Base-by-base conservation (phyloP, 2,888 invertebrate species). In the Oscheius sp. region DNA sequence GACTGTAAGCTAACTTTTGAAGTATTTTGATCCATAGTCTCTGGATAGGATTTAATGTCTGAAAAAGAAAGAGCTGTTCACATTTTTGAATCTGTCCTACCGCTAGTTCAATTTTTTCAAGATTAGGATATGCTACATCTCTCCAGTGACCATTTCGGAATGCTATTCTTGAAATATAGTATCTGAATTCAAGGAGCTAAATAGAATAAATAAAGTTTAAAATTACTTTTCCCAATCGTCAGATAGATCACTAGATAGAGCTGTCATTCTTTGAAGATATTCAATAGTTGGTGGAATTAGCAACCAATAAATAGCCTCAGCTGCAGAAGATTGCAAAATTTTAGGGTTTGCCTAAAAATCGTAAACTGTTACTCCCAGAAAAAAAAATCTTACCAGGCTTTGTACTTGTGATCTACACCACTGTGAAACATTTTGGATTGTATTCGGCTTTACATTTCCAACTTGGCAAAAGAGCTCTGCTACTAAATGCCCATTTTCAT, bases 81-180 rank as follows among this genome's bases (percentile, higher is more conserved):
- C 8, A n/a, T n/a, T 31, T 23, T 6, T 2, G 1, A 48, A 64
- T 17, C 64, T 23, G n/a, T n/a, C n/a, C n/a, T 23, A 73, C 73
- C 23, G 10, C 29, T 0, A 46, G 64, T 23, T 66, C 42, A 6
- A 77, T 72, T 3, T 15, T 20, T 2, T 55, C 27, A 23, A 79
- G 34, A 45, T 75, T 74, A 3, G 73, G 67, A 4, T 53, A 15
- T 1, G 78, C 76, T 1, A 74, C 70, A n/a, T 23, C 39, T 4
- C 63, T 68, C 80, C 76, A 78, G 10, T 78, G 76, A 17, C 80
- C 80, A 46, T 76, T 78, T 25, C 80, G 33, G 20, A 80, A 64
- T 1, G 78, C 80, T n/a, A 52, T 72, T 45, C 72, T 64, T n/a
- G 76, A 76, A n/a, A 75, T 69, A 48, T 68, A 64, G 42, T 74